Evolutionary conservation across 1,140 invertebrate genomes (phyloP).

Genomic region (Ooceraea biroi): DNA sequence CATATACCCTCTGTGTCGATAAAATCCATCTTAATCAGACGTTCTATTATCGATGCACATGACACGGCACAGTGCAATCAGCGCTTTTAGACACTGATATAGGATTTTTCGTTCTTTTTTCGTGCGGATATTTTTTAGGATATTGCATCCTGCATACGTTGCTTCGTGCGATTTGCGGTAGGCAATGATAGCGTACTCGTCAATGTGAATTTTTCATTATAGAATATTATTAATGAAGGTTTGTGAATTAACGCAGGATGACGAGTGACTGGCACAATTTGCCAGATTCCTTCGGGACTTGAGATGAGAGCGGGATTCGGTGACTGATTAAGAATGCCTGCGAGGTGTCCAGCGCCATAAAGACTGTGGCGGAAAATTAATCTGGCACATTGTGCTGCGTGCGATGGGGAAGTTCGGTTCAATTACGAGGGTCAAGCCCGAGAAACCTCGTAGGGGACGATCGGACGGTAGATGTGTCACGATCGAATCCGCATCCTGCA

Average conservation of each 20-base stretch:
- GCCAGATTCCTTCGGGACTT: constrained; percentile 8
- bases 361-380: constrained; percentile 67
- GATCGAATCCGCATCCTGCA: constrained; percentile 67
- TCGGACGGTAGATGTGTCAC: constrained; percentile 67
- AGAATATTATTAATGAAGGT: no score
- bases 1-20: constrained; percentile 27
- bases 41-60: neutral
- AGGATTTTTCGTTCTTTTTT: neutral
- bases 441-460: constrained; percentile 62
- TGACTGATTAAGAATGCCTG: constrained; percentile 68
- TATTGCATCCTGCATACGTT: no score
- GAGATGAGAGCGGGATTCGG: neutral
- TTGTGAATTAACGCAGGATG: neutral
- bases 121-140: no score
- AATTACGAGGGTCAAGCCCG: constrained; percentile 73
- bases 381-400: constrained; percentile 46
- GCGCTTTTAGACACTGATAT: neutral
- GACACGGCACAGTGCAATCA: neutral
- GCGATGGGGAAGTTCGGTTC: constrained; percentile 58
- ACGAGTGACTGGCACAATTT: neutral
- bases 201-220: no score
- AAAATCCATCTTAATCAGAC: constrained; percentile 10
- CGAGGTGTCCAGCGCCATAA: constrained; percentile 46
- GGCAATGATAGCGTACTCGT: no score
- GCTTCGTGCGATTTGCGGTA: neutral